Conservation (phyloP, 2,797 vertebrate genomes). For the Graptemys geographica region DNA sequence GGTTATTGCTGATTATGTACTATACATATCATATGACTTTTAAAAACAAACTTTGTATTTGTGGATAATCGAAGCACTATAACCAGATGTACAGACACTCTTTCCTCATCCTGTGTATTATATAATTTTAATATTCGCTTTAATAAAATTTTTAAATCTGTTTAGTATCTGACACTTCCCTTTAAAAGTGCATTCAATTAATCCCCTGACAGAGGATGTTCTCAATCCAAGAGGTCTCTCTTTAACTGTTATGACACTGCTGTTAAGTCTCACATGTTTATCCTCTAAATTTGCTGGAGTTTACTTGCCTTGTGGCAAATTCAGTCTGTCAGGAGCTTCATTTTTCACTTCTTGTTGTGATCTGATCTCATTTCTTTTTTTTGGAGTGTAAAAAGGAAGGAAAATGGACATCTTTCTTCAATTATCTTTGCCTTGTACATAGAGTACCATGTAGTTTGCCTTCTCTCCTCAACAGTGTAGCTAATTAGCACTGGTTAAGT, state of each 20-base stretch:
- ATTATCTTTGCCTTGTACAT: background rate
- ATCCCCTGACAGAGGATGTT: background rate
- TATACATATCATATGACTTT: no score
- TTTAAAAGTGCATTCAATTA: no score
- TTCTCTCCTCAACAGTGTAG: conserved; percentile 30
- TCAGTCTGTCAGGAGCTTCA: conserved; percentile 19
- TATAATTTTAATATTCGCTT: no score
- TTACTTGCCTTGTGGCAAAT: conserved; percentile 25
- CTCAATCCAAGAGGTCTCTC: background rate
- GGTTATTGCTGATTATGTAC: no score
- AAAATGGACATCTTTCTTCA: conserved; percentile 20
- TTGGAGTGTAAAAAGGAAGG: conserved; percentile 11
- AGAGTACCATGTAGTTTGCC: conserved; percentile 35
- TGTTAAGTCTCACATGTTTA: background rate
- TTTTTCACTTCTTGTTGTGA: background rate
- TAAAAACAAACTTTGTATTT: no score
- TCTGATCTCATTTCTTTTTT: conserved; percentile 27
- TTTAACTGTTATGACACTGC: background rate
- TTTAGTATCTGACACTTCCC: background rate
- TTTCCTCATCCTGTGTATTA: no score
- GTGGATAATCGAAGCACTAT: no score
- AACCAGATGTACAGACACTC: no score
- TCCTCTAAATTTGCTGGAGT: background rate
- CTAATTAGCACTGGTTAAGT: conserved; percentile 46
- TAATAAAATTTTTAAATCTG: background rate